Evolutionary conservation across 2,113 vertebrate species (phyloP), one percentile per base, ranked within the genome.

Genomic region (Calyptomena viridis): DNA sequence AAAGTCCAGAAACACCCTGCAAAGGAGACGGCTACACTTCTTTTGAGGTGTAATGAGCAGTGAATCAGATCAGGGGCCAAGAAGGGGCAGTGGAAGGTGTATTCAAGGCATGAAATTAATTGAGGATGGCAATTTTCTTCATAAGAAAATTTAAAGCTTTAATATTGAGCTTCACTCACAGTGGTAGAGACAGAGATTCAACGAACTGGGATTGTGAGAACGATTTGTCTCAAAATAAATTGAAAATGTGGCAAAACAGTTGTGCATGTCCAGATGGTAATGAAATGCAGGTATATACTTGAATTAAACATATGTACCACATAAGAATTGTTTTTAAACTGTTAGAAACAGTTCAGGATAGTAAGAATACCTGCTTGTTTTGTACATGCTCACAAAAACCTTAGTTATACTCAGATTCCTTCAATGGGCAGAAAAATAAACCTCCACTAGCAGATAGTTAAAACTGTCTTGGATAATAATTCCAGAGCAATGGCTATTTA

Each of bases 321-420:
- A 72, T 35, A 86, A 49, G 66, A 97, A 93, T 81, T 85, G 5
- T 78, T 97, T 91, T 82, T 83, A 82, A 85, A 74, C 71, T 91
- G 71, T 81, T 87, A 96, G 76, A 93, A 95, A 79, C 42, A 60
- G 15, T 90, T 93, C 79, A 80, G 63, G 37, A 60, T 55, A 85
- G 79, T 91, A 94, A 95, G 64, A 71, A 59, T 94, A 84, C 31
- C 35, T 50, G 46, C 50, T 87, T 80, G 30, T 87, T 97, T 90
- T 33, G 7, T 23, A n/a, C 46, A 71, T 63, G 31, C 77, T 31
- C 16, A 93, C 7, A 59, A 67, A 69, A 56, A 31, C 13, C 2
- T 71, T 59, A 62, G 9, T 11, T 58, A 5, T 33, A 20, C 6
- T n/a, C 49, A 27, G 7, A 33, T 72, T 37, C 35, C 20, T 6